phyloP scores from a whole-genome alignment of 2,113 vertebrate genomes.

The Pterocles orientalis region DNA sequence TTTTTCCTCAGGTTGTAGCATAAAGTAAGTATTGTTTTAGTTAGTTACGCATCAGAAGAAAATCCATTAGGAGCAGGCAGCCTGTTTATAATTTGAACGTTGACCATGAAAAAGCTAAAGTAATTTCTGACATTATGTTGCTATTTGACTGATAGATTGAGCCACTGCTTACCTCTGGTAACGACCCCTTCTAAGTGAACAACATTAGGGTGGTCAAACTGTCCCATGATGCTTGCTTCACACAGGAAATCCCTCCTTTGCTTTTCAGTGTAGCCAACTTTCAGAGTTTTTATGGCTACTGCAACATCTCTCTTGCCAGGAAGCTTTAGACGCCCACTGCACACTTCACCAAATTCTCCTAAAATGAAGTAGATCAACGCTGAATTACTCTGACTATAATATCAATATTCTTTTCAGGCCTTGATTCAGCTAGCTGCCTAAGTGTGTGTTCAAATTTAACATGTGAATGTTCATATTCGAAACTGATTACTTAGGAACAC shows the following conservation, averaged over 20 bases:
- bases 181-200: constrained; percentile 97
- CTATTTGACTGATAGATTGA: not conserved
- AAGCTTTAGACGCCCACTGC: constrained; percentile 94
- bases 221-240: constrained; percentile 98
- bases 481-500: not conserved
- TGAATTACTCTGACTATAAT: not conserved
- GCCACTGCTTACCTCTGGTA: constrained; percentile 85
- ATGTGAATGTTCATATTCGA: not conserved
- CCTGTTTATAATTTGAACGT: constrained; percentile 19
- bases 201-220: constrained; percentile 97
- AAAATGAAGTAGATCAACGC: constrained; percentile 31
- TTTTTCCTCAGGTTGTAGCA: constrained; percentile 16
- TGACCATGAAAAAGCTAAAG: not conserved
- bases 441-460: not conserved
- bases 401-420: not conserved
- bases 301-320: constrained; percentile 93
- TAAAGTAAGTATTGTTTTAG: constrained; percentile 58
- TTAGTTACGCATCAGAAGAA: constrained; percentile 43
- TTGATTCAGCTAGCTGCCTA: not conserved
- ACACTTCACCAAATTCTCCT: constrained; percentile 99
- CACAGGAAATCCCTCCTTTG: constrained; percentile 96
- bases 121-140: not conserved
- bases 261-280: constrained; percentile 97
- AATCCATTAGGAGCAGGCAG: constrained; percentile 38
- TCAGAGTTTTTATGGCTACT: constrained; percentile 96